Base-by-base conservation (phyloP, 2,888 invertebrate species). In the Apomyelois bistriatella region DNA sequence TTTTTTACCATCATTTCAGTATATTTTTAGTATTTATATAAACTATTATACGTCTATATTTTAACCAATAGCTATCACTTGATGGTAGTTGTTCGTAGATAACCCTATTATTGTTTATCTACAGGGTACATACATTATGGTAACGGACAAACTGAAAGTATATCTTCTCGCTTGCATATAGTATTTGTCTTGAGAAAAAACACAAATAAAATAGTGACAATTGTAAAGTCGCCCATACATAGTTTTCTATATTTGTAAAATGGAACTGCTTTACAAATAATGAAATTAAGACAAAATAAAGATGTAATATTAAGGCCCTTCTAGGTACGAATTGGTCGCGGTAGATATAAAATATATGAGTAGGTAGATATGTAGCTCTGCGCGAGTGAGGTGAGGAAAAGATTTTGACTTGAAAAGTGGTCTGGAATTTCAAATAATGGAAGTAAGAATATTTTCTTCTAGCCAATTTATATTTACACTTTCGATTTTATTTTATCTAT, bases 181-280 rank as follows among this genome's bases (percentile, higher is more conserved):
- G 1, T 41, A 17, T 32, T 40, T 17, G 30, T 52, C 49, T 49
- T 54, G 43, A 49, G 36, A 54, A 48, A 48, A 8, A 12, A 7
- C 16, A 15, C 12, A 17, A 32, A 32, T 16, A 10, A 32, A 41
- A 41, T 41, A 42, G 28, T 12, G 16, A 1, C 16, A 42, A 10
- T 42, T 42, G 41, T 35, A 41, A 62, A 57, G 56, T 61, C 58
- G 62, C 62, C 58, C 65, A 66, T 68, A 64, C 59, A 67, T 72
- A 74, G 64, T 77, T 78, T 81, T 80, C 73, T 80, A 79, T 74
- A 73, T 79, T 79, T 81, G 74, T 82, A 80, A 72, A 71, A 64
- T 50, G 55, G 65, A 68, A 67, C 56, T 57, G 55, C 63, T 60
- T 64, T 63, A 60, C 52, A 62, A 60, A 57, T 57, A 62, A 22